phyloP scores from a whole-genome alignment of 2,113 vertebrate species.

The Caretta caretta region DNA sequence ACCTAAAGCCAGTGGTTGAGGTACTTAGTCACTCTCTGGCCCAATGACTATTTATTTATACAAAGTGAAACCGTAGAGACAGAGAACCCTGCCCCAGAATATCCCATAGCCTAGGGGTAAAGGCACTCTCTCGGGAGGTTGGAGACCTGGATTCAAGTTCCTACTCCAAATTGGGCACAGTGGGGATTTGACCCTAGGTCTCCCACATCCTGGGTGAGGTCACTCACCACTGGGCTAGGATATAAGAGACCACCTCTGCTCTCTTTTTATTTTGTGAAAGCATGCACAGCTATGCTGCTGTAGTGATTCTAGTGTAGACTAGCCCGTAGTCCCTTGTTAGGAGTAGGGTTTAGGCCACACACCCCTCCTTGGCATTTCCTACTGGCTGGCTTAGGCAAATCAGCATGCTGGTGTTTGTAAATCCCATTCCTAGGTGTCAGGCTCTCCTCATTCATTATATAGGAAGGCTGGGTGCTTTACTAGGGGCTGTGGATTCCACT shows the following conservation, averaged over 20 bases:
- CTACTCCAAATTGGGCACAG: not conserved
- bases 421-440: too few relatives aligned
- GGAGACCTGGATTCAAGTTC: not conserved
- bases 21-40: not conserved
- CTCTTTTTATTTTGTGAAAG: too few relatives aligned
- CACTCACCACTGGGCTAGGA: not conserved
- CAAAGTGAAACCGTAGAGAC: not conserved
- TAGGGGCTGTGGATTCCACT: not conserved
- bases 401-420: not conserved
- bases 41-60: not conserved
- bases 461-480: not conserved
- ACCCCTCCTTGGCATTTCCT: not conserved
- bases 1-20: too few relatives aligned
- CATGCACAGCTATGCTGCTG: not conserved
- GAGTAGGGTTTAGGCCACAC: too few relatives aligned
- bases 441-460: not conserved
- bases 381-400: not conserved
- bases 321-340: not conserved
- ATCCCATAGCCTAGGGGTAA: too few relatives aligned
- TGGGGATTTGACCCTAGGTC: too few relatives aligned
- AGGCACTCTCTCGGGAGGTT: too few relatives aligned
- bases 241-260: not conserved
- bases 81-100: too few relatives aligned
- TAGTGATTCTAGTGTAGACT: not conserved
- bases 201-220: not conserved